Base-by-base conservation (phyloP, 2,113 vertebrate species). In the Neotoma lepida region DNA sequence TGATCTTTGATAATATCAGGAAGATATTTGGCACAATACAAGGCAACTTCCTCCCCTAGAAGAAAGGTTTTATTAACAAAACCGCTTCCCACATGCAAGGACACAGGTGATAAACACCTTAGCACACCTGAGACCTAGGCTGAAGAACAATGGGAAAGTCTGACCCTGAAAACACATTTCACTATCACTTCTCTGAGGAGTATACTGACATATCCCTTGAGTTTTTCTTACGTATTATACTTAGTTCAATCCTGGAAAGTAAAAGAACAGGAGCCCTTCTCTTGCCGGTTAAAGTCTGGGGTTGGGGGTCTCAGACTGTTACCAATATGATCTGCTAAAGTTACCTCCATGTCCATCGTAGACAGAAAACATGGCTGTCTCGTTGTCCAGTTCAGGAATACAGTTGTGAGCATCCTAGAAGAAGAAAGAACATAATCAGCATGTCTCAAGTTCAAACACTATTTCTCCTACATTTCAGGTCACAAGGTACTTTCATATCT, bases 331-430 rank as follows among this genome's bases (percentile, higher is more conserved):
- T 86, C 46, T 93, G 61, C 39, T 84, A 1, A 92, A 93, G 66
- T 98, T 99, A 99, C 99, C 99, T 99, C 99, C 99, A 17, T 99
- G 99, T 95, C 99, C 99, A 96, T 99, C 99, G 96, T 99, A 99
- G 91, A 99, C 99, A 0, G 99, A 99, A 98, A 99, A 99, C 99
- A 99, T 99, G 68, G 99, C 99, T 0, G 99, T 99, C 61, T 99
- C 99, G 8, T 98, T 98, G 96, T 99, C 99, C 97, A 99, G 98
- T 89, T 99, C 99, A 1, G 99, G 99, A 90, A 99, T 99, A 98
- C 99, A 99, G 97, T 99, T 99, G 98, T 99, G 99, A n/a, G 99
- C 99, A 97, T 99, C 99, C 99, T 99, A 98, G 64, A 97, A 98
- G 95, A 88, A 95, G 30, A 44, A 44, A 64, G 41, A 89, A 74